phyloP scores from a whole-genome alignment of 2,797 vertebrate genomes.

The Alauda arvensis region DNA sequence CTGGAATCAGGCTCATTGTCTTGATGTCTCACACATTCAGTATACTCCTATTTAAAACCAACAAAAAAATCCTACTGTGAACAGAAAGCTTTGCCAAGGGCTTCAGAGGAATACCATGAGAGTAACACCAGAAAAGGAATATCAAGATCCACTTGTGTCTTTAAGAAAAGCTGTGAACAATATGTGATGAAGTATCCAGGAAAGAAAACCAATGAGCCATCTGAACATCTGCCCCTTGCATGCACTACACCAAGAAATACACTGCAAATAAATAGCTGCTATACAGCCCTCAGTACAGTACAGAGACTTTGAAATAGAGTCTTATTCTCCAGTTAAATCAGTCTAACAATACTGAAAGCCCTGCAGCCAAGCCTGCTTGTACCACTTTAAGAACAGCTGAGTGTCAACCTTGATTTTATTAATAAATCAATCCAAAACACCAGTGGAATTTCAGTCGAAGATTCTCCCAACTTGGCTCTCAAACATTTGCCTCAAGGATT shows the following conservation, averaged over 20 bases:
- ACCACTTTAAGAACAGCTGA: neutral
- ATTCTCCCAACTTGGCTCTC: neutral
- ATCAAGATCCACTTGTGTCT: fast-evolving
- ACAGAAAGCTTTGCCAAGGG: neutral
- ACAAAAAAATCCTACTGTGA: neutral
- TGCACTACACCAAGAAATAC: neutral
- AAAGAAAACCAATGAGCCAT: neutral
- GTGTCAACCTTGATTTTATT: neutral
- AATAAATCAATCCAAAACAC: neutral
- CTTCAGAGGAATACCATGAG: neutral
- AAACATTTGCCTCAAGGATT: neutral
- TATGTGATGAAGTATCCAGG: neutral
- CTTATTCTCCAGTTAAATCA: neutral
- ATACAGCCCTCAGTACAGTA: neutral
- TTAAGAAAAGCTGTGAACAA: neutral
- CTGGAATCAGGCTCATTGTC: neutral
- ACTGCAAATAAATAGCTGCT: neutral
- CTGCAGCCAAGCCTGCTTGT: neutral
- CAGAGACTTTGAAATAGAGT: neutral
- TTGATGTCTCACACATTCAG: neutral
- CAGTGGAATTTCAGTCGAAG: neutral
- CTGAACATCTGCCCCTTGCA: neutral
- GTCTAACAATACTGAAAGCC: neutral
- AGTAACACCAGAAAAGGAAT: neutral
- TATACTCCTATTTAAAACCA: neutral